phyloP scores from a whole-genome alignment of 2,113 vertebrate genomes.

The Platycercus adscitus region DNA sequence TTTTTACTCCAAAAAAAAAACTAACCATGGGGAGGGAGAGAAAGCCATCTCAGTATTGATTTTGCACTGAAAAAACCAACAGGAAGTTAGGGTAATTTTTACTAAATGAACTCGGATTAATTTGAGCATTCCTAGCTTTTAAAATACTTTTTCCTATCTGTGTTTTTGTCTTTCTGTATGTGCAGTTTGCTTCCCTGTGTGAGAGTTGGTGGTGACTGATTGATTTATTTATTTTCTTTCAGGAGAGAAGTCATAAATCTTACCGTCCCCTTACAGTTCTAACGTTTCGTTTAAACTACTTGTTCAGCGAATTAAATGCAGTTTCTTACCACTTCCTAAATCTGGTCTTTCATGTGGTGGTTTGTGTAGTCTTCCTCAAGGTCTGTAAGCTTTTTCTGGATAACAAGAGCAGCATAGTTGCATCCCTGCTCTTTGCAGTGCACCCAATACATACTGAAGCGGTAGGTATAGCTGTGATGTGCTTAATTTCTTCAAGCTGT shows the following conservation, averaged over 20 bases:
- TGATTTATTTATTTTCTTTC: constrained; percentile 14
- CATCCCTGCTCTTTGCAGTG: constrained; percentile 92
- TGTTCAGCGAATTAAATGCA: constrained; percentile 91
- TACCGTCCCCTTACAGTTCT: constrained; percentile 95
- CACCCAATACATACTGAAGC: constrained; percentile 97
- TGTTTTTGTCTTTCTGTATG: neutral
- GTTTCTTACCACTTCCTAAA: constrained; percentile 96
- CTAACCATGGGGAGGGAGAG: neutral
- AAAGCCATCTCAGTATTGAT: neutral
- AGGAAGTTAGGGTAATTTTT: neutral
- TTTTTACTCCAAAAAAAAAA: neutral
- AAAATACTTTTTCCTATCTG: neutral
- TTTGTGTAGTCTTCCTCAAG: constrained; percentile 91
- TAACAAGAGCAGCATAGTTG: constrained; percentile 83
- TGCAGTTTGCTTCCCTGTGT: neutral
- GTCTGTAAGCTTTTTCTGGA: constrained; percentile 92
- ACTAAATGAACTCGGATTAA: neutral
- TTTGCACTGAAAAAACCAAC: neutral
- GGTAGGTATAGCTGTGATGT: constrained; percentile 79
- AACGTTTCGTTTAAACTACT: constrained; percentile 95
- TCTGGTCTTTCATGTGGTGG: constrained; percentile 85
- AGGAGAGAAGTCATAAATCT: constrained; percentile 98
- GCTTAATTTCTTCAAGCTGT: neutral
- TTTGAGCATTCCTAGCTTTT: neutral
- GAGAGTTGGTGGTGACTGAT: neutral